These are phyloP conservation scores for Neofelis nebulosa DNA, from an alignment of 2,113 vertebrate genomes.

Conservation along the genomic window DNA sequence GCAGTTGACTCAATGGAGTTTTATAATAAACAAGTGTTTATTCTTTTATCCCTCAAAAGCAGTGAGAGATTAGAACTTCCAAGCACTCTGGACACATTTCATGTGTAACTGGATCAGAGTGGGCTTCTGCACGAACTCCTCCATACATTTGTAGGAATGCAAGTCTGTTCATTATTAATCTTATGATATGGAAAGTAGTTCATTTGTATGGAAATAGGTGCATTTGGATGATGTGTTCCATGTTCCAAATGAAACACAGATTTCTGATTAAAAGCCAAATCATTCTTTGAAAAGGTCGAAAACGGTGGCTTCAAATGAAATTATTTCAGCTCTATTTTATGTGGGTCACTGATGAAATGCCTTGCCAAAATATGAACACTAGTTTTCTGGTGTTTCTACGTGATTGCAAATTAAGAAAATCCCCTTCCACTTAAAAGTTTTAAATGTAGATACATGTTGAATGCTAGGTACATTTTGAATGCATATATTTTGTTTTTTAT, in stretches of 20 bases:
- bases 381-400: not conserved
- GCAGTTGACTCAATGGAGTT: not conserved
- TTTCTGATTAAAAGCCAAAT: conserved; percentile 66
- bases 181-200: conserved; percentile 57
- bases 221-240: not conserved
- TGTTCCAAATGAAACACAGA: conserved; percentile 52
- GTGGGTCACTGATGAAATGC: conserved; percentile 46
- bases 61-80: not conserved
- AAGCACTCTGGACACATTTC: not conserved
- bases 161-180: conserved; percentile 44
- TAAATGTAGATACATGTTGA: not conserved
- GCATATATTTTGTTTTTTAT: not conserved
- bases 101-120: not conserved
- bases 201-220: conserved; percentile 63
- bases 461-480: not conserved
- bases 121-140: not conserved
- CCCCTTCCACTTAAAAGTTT: not conserved
- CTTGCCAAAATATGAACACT: conserved; percentile 8
- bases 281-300: conserved; percentile 25
- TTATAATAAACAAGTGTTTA: not conserved
- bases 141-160: not conserved
- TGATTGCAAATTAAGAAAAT: not conserved
- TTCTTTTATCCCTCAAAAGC: not conserved
- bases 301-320: conserved; percentile 55
- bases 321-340: conserved; percentile 47